Conservation (phyloP, 2,797 vertebrate genomes). For the Aphelocoma californica region DNA sequence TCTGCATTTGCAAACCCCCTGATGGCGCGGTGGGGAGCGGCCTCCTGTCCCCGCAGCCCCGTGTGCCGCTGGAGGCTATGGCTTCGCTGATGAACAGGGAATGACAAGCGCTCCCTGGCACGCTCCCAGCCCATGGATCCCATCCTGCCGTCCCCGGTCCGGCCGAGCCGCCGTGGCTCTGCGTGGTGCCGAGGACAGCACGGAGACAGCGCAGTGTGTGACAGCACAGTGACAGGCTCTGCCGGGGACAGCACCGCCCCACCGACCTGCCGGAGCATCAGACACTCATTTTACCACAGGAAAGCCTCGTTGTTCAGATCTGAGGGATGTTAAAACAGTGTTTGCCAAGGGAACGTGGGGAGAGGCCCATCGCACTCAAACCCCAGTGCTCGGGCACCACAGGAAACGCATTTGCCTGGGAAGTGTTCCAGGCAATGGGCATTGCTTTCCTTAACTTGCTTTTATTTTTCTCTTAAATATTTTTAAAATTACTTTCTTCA, state of each 20-base stretch:
- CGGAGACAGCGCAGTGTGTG: background rate
- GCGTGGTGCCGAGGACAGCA: background rate
- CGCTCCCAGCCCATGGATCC: background rate
- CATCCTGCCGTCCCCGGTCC: background rate
- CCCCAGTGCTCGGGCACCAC: rapidly evolving
- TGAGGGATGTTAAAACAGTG: rapidly evolving
- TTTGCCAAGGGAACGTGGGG: background rate
- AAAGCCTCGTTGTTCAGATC: background rate
- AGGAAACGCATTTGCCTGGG: background rate
- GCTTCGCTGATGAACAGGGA: background rate
- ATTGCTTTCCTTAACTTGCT: background rate
- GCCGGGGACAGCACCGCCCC: background rate
- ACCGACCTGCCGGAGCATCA: rapidly evolving
- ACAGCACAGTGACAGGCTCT: background rate
- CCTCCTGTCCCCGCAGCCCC: background rate
- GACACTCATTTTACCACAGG: background rate
- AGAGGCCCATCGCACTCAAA: background rate
- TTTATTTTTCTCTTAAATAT: background rate
- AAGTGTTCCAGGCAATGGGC: background rate
- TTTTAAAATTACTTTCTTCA: background rate
- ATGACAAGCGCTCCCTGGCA: background rate
- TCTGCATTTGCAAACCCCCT: background rate
- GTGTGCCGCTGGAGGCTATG: background rate
- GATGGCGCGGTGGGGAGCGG: background rate
- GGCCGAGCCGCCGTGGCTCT: background rate